Base-by-base conservation (phyloP, 2,888 invertebrate genomes). In the Aromia moschata region DNA sequence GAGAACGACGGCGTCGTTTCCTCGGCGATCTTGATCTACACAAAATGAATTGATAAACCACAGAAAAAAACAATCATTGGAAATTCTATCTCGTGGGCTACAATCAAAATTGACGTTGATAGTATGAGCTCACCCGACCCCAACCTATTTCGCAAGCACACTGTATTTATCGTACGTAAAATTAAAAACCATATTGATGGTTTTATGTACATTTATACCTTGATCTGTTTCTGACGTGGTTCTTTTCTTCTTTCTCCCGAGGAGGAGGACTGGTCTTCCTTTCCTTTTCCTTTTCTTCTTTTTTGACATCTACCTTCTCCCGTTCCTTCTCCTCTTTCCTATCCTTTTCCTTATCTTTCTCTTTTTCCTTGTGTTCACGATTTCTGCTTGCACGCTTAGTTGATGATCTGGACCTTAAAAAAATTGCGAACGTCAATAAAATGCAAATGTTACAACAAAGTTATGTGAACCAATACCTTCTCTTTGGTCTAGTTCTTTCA, bases 1-100 rank as follows among this genome's bases (percentile, higher is more conserved):
- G 94, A 0, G 96, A 94, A 31, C 94, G 89, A 73, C 93, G 92
- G 7, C 93, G 88, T 0, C 88, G 84, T 71, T 87, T 87, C 49
- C 87, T 83, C 52, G 88, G 88, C 16, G 89, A 87, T 1, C 84
- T 81, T 1, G 87, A 86, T 18, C 88, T 69, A 36, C n/a, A 7
- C 7, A 25, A 25, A n/a, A n/a, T n/a, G n/a, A n/a, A n/a, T n/a
- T n/a, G n/a, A n/a, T n/a, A n/a, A n/a, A n/a, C n/a, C n/a, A n/a
- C n/a, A n/a, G n/a, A n/a, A n/a, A n/a, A n/a, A n/a, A n/a, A n/a
- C n/a, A n/a, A n/a, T n/a, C n/a, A n/a, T n/a, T n/a, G n/a, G n/a
- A n/a, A n/a, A n/a, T n/a, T n/a, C n/a, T n/a, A n/a, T n/a, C n/a
- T n/a, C n/a, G n/a, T n/a, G n/a, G n/a, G n/a, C n/a, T n/a, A n/a